Conservation (phyloP, 2,888 invertebrate species). For the Calameuta idolon region DNA sequence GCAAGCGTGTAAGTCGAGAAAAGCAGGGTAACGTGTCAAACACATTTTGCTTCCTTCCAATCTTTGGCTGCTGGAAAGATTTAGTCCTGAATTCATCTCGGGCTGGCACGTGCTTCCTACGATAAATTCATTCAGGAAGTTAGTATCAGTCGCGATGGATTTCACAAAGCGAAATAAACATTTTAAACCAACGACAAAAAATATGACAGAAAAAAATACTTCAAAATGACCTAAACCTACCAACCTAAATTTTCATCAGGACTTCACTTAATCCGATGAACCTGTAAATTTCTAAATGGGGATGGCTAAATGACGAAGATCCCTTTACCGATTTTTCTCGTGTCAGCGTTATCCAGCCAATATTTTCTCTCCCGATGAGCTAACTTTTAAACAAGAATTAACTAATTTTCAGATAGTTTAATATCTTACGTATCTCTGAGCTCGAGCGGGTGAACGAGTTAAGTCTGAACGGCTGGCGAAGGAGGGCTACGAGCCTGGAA, state of each 20-base stretch:
- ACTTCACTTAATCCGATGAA: not conserved
- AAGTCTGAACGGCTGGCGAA: conserved; percentile 58
- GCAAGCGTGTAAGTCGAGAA: conserved; percentile 53
- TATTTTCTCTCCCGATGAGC: conserved; percentile 39
- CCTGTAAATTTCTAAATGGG: not conserved
- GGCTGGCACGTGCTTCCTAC: not conserved
- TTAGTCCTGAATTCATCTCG: conserved; percentile 31
- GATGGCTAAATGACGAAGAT: not conserved
- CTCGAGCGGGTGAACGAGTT: conserved; percentile 59
- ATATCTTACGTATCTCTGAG: conserved; percentile 57
- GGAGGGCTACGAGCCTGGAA: conserved; percentile 60
- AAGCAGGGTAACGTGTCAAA: conserved; percentile 59
- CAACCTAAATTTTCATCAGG: not conserved
- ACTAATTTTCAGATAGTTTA: conserved; percentile 65
- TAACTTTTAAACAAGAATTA: conserved; percentile 65
- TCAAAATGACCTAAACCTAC: not conserved
- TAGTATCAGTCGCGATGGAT: not conserved
- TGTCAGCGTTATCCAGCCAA: conserved; percentile 26
- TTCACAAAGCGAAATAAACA: not conserved
- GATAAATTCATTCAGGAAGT: not conserved
- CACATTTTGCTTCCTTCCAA: conserved; percentile 44
- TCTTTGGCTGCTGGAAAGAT: conserved; percentile 35
- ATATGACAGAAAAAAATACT: not conserved
- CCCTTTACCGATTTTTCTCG: not conserved
- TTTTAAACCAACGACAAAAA: not conserved